Conservation (phyloP, 1,140 invertebrate genomes). For the Meloidogyne exigua region DNA sequence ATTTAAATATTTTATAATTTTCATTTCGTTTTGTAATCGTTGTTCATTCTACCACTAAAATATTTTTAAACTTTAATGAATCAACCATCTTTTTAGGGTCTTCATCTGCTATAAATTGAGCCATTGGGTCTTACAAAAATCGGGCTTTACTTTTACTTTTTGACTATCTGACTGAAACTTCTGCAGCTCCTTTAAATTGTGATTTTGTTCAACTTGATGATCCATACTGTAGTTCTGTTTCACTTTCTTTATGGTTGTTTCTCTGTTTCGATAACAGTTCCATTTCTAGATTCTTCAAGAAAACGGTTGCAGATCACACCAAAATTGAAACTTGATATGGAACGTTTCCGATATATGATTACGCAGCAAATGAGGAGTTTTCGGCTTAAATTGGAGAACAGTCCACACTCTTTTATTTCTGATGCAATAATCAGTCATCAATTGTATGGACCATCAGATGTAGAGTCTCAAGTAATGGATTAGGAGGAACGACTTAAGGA, state of each 20-base stretch:
- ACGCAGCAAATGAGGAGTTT: constrained; percentile 69
- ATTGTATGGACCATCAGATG: constrained; percentile 71
- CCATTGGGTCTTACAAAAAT: constrained; percentile 72
- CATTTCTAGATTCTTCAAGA: constrained; percentile 42
- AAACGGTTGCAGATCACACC: constrained; percentile 37
- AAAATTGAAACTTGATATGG: constrained; percentile 73
- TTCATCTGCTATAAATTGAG: too few species aligned
- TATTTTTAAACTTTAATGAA: too few species aligned
- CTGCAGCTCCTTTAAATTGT: constrained; percentile 78
- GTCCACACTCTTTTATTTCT: constrained; percentile 75
- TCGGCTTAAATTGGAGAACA: constrained; percentile 71
- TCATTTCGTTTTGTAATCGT: too few species aligned
- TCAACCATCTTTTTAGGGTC: too few species aligned
- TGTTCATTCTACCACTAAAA: too few species aligned
- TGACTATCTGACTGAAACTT: constrained; percentile 75
- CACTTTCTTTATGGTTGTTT: background rate
- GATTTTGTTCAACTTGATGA: constrained; percentile 81
- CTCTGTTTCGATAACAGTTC: too few species aligned
- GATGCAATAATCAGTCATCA: constrained; percentile 78
- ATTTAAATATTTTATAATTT: too few species aligned
- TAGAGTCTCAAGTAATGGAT: constrained; percentile 66
- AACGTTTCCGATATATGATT: constrained; percentile 74
- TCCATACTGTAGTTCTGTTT: constrained; percentile 77
- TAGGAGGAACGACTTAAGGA: constrained; percentile 79
- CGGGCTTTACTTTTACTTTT: constrained; percentile 30